phyloP scores from a whole-genome alignment of 2,888 invertebrate species.

The Aproaerema taeniolella region DNA sequence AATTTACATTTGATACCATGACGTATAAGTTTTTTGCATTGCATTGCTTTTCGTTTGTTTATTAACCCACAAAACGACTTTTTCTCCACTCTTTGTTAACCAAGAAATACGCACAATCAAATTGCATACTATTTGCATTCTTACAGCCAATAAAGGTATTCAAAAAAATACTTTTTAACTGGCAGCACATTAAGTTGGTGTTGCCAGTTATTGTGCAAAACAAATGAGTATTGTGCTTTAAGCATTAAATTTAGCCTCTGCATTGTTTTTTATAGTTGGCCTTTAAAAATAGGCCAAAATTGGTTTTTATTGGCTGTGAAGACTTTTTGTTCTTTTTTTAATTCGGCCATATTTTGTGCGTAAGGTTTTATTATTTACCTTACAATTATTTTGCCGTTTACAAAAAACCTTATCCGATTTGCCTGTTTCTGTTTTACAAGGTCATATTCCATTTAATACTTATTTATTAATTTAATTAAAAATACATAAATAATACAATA shows the following conservation, averaged over 20 bases:
- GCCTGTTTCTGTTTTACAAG: too few relatives aligned
- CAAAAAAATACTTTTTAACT: constrained; percentile 3
- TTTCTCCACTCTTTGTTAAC: too few relatives aligned
- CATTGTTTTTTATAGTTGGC: constrained; percentile 23
- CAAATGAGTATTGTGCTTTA: constrained; percentile 22
- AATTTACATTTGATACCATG: too few relatives aligned
- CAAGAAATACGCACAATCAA: too few relatives aligned
- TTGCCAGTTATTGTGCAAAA: constrained; percentile 1
- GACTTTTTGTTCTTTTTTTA: background rate
- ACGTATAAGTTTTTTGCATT: too few relatives aligned
- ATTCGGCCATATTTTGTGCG: too few relatives aligned
- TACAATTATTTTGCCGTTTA: background rate
- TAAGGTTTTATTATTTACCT: background rate
- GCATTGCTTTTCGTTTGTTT: too few relatives aligned
- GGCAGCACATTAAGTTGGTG: constrained; percentile 4
- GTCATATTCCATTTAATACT: constrained; percentile 48
- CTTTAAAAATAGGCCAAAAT: constrained; percentile 27
- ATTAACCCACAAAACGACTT: too few relatives aligned
- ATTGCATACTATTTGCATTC: too few relatives aligned
- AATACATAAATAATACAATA: constrained; percentile 53
- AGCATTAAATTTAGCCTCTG: constrained; percentile 27
- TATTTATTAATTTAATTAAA: too few relatives aligned
- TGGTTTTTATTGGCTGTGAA: constrained; percentile 40
- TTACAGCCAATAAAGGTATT: constrained; percentile 39
- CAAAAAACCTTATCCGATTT: too few relatives aligned